phyloP scores from a whole-genome alignment of 2,113 vertebrate genomes.

The Labeo catla region DNA sequence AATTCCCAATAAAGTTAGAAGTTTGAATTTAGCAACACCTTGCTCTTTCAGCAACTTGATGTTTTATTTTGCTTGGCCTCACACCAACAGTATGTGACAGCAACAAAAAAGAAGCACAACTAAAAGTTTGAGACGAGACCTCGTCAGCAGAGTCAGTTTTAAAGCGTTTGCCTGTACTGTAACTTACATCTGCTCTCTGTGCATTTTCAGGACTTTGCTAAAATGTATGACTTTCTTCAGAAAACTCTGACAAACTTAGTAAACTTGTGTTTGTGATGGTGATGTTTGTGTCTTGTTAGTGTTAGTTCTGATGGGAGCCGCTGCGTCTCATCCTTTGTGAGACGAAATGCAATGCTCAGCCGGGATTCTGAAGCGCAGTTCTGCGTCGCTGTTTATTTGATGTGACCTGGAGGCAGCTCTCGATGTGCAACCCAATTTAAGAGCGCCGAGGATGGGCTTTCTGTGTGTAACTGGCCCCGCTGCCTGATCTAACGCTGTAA shows the following conservation, averaged over 20 bases:
- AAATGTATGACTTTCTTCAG: background rate
- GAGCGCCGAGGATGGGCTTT: background rate
- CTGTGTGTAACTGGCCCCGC: conserved; percentile 32
- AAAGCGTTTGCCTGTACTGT: background rate
- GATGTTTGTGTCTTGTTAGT: conserved; percentile 44
- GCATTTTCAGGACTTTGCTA: background rate
- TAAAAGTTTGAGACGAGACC: background rate
- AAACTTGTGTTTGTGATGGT: background rate
- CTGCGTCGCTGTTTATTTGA: conserved; percentile 49
- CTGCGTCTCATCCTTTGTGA: conserved; percentile 31
- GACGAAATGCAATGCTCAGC: conserved; percentile 35
- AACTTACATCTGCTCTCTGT: background rate
- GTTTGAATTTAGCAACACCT: background rate
- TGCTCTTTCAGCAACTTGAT: background rate
- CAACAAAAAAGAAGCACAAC: background rate
- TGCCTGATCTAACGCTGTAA: conserved; percentile 50
- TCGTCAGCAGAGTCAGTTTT: background rate
- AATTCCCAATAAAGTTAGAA: background rate
- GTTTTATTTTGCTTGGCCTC: background rate
- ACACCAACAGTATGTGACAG: background rate
- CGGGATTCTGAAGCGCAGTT: conserved; percentile 39
- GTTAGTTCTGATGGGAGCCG: conserved; percentile 42
- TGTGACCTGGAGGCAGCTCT: conserved; percentile 51
- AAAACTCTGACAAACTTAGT: background rate
- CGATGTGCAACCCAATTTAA: conserved; percentile 57